Conservation (phyloP, 2,888 invertebrate genomes). For the Pheosia gnoma region DNA sequence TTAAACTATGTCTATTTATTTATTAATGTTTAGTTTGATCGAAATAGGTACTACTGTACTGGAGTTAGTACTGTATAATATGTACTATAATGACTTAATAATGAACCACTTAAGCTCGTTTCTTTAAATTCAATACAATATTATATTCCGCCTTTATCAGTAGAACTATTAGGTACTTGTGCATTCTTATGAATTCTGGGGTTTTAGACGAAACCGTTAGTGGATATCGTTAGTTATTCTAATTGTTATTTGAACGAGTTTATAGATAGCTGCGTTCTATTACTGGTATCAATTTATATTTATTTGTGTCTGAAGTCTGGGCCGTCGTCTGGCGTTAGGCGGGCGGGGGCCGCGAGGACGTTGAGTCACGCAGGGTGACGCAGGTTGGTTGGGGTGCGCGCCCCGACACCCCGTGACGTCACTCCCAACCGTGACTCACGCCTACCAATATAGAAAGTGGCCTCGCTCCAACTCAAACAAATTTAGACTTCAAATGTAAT, state of each 20-base stretch:
- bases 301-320: constrained; percentile 58
- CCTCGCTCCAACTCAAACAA: constrained; percentile 34
- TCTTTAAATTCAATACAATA: background rate
- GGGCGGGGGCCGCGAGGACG: constrained; percentile 45
- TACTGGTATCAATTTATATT: constrained; percentile 50
- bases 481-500: constrained; percentile 37
- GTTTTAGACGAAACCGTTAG: too few species aligned
- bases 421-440: constrained; percentile 61
- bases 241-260: too few species aligned
- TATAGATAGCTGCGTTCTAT: constrained; percentile 17
- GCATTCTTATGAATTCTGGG: too few species aligned
- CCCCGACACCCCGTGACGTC: constrained; percentile 69
- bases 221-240: too few species aligned
- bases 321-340: constrained; percentile 47
- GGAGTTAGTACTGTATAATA: too few species aligned
- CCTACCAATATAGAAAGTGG: constrained; percentile 52
- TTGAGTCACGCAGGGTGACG: constrained; percentile 67
- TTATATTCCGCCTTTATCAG: too few species aligned
- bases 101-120: background rate
- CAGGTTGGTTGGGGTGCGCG: constrained; percentile 60
- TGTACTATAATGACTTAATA: too few species aligned
- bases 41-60: too few species aligned
- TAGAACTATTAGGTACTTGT: too few species aligned
- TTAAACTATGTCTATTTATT: too few species aligned
- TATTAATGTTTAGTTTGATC: too few species aligned